A percentile compares a stretch with the other conserved stretches of the same genome.
phyloP scores from a whole-genome alignment of 2,888 invertebrate genomes.

The Epinotia bilunana region DNA sequence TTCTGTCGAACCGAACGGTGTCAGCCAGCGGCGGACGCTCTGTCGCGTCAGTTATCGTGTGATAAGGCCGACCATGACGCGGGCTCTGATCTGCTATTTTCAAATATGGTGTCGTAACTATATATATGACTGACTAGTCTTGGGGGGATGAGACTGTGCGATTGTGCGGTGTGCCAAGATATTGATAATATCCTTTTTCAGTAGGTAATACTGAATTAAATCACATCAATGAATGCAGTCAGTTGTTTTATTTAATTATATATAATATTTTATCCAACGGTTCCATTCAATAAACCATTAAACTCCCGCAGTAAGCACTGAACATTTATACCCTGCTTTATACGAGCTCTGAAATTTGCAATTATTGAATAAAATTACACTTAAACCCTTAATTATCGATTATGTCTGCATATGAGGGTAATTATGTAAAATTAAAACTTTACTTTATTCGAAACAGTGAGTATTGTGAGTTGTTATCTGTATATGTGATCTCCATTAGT shows the following conservation, averaged over 20 bases:
- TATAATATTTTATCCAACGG: not conserved
- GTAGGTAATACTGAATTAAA: too few species aligned
- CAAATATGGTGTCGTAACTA: too few species aligned
- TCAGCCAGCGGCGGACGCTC: too few species aligned
- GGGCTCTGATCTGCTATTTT: too few species aligned
- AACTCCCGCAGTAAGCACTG: not conserved
- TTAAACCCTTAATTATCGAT: slow-evolving; percentile 26
- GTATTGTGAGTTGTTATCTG: not conserved
- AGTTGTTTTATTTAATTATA: too few species aligned
- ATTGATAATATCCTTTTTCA: too few species aligned
- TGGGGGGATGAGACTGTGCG: too few species aligned
- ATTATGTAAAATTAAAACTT: slow-evolving; percentile 4
- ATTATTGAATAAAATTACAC: slow-evolving; percentile 33
- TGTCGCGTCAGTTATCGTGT: too few species aligned
- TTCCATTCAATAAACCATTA: not conserved
- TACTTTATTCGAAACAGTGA: not conserved
- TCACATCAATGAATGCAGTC: not conserved
- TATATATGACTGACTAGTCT: too few species aligned
- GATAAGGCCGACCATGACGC: too few species aligned
- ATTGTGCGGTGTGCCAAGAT: too few species aligned
- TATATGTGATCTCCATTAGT: not conserved
- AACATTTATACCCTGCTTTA: slow-evolving; percentile 23
- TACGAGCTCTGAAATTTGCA: slow-evolving; percentile 30
- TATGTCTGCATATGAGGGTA: slow-evolving; percentile 6
- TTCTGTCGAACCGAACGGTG: too few species aligned